Base-by-base conservation (phyloP, 2,113 vertebrate genomes). In the Thalassarche chlororhynchos region DNA sequence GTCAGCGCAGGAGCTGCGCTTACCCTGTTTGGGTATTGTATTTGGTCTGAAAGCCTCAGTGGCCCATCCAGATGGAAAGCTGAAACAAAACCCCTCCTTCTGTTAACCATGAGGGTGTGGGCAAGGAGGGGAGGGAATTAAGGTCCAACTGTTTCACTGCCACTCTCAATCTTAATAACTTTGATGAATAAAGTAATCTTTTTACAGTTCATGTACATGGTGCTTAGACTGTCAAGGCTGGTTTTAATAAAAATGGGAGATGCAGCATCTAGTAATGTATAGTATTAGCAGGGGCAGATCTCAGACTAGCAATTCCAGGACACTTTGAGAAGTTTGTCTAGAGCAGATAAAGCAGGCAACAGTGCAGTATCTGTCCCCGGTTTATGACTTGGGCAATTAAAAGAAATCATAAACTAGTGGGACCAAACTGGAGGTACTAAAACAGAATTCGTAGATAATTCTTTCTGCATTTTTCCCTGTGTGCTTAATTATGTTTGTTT, bases 401-500 rank as follows among this genome's bases (percentile, higher is more conserved):
- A 82, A 77, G 34, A 52, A 86, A 62, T 80, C 18, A 36, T 49
- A 68, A 58, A 55, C 38, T 79, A 42, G 14, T 62, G 34, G 32
- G 47, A 83, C 55, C 13, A 69, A 93, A 60, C n/a, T 84, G 38
- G 65, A 85, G 25, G 28, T 57, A 77, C 52, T 94, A 55, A 91
- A 75, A 6, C 46, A 47, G 38, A 93, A 78, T 34, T n/a, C 6
- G 1, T 69, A 84, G 44, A 28, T 55, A 34, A 40, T 60, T 62
- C 10, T 26, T 51, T 38, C 85, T 61, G 32, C 34, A 6, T 84
- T 89, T 96, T 75, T 2, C 40, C 36, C 36, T 46, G 84, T 16
- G 2, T 88, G 49, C 54, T 89, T 93, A 93, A 85, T 89, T 94
- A 38, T 92, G 19, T 95, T 95, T 94, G 47, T 75, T 96, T 96